phyloP scores from a whole-genome alignment of 2,888 invertebrate genomes.

The Thereva unica region DNA sequence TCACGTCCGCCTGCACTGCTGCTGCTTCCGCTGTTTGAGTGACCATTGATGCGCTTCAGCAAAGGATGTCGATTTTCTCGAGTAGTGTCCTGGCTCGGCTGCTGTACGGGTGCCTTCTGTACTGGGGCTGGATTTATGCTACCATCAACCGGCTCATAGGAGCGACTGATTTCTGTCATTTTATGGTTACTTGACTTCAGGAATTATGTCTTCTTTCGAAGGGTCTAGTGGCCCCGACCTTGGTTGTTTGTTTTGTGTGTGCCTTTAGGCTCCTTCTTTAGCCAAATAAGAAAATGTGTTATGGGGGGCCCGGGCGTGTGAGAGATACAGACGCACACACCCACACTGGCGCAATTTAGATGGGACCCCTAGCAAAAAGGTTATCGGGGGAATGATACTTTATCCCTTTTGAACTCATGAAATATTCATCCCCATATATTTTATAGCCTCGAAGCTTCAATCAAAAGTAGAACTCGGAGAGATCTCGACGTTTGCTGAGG shows the following conservation, averaged over 20 bases:
- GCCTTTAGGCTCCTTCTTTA: no score
- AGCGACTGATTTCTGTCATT: constrained; percentile 33
- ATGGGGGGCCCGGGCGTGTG: no score
- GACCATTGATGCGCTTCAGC: constrained; percentile 51
- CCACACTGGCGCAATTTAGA: not conserved
- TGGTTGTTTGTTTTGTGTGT: no score
- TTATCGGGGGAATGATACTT: constrained; percentile 13
- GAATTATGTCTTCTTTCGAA: not conserved
- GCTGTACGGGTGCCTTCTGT: not conserved
- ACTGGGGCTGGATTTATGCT: constrained; percentile 5
- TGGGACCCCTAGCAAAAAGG: not conserved
- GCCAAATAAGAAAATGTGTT: no score
- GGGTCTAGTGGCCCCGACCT: no score
- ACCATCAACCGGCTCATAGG: constrained; percentile 5
- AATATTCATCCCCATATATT: constrained; percentile 29
- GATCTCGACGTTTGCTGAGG: constrained; percentile 1
- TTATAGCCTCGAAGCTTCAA: constrained; percentile 21
- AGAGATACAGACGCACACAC: no score
- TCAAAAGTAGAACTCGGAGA: constrained; percentile 22
- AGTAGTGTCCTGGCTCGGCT: constrained; percentile 3
- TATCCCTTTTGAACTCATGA: constrained; percentile 30
- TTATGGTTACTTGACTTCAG: constrained; percentile 4
- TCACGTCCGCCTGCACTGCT: constrained; percentile 50
- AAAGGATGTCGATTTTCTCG: constrained; percentile 46
- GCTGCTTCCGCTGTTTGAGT: constrained; percentile 46